These are phyloP conservation scores for Microplitis mediator DNA, from an alignment of 1,140 invertebrate genomes.

Conservation along the genomic window DNA sequence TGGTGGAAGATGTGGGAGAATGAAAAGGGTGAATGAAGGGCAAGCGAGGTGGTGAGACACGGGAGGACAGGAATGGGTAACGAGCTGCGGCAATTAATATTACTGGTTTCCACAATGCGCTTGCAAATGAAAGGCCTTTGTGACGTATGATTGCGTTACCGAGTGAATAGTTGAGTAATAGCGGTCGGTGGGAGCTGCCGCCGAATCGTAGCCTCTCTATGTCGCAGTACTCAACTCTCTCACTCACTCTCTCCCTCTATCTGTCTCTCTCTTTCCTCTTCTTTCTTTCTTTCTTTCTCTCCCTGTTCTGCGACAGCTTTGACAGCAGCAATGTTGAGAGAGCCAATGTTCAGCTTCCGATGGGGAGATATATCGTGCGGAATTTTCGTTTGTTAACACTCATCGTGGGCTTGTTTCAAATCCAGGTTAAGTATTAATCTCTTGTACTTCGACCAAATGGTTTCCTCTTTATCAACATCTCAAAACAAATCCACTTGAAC, in stretches of 20 bases:
- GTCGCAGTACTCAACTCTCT: not conserved
- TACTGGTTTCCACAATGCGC: conserved; percentile 62
- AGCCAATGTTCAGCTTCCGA: conserved; percentile 11
- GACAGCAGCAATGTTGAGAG: not conserved
- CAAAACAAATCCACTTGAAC: not conserved
- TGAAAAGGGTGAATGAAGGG: conserved; percentile 38
- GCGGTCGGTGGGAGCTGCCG: conserved; percentile 49
- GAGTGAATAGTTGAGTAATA: conserved; percentile 64
- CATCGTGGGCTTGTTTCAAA: not conserved
- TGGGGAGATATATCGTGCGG: conserved; percentile 1
- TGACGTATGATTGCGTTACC: conserved; percentile 64
- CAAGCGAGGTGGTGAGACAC: conserved; percentile 28
- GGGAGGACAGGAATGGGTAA: conserved; percentile 42
- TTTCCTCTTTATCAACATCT: conserved; percentile 4
- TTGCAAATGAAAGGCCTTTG: conserved; percentile 65
- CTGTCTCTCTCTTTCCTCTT: not conserved
- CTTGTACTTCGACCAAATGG: conserved; percentile 14
- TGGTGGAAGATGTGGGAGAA: conserved; percentile 38
- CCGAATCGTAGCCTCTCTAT: not conserved
- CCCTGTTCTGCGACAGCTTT: not conserved
- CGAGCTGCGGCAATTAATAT: conserved; percentile 64
- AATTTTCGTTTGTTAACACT: conserved; percentile 24
- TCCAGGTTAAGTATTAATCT: conserved; percentile 1
- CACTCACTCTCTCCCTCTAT: not conserved
- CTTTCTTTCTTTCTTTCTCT: not conserved